Conservation (phyloP, 2,888 invertebrate species). For the Xanthorhoe designata region DNA sequence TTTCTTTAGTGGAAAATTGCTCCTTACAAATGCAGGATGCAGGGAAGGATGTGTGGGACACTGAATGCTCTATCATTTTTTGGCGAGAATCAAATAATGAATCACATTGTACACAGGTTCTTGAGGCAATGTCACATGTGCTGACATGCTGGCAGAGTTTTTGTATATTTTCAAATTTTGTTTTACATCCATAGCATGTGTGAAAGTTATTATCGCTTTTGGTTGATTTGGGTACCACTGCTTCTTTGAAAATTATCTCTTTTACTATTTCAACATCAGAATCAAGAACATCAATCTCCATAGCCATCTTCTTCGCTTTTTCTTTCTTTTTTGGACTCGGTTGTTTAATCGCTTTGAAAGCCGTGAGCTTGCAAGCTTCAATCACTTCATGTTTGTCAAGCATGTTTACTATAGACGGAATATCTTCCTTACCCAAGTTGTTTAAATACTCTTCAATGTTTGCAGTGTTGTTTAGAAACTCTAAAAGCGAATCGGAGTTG, state of each 20-base stretch:
- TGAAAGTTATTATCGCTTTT: slow-evolving; percentile 53
- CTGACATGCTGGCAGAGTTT: slow-evolving; percentile 72
- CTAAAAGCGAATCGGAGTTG: slow-evolving; percentile 78
- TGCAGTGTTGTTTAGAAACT: slow-evolving; percentile 78
- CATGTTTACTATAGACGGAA: slow-evolving; percentile 77
- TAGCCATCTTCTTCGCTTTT: slow-evolving; percentile 57
- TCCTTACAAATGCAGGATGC: slow-evolving; percentile 68
- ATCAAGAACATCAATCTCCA: slow-evolving; percentile 76
- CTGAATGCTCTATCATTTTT: slow-evolving; percentile 71
- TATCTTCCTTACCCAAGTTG: slow-evolving; percentile 78
- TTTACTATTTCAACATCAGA: slow-evolving; percentile 73
- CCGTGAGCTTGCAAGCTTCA: slow-evolving; percentile 53
- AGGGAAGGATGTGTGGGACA: slow-evolving; percentile 54
- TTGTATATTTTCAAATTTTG: slow-evolving; percentile 63
- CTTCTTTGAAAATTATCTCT: slow-evolving; percentile 67
- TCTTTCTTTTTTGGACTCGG: slow-evolving; percentile 71
- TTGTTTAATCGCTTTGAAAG: slow-evolving; percentile 59
- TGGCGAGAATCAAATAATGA: slow-evolving; percentile 71
- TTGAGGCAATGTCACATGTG: slow-evolving; percentile 66
- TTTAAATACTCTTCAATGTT: slow-evolving; percentile 79
- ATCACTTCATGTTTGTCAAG: slow-evolving; percentile 69
- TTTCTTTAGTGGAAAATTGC: slow-evolving; percentile 62
- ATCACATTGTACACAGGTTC: slow-evolving; percentile 73
- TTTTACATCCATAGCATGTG: slow-evolving; percentile 73
- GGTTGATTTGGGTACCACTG: slow-evolving; percentile 51